Evolutionary conservation across 2,113 vertebrate species (phyloP), one percentile per base, ranked within the genome.

Genomic region (Chaetura pelagica): DNA sequence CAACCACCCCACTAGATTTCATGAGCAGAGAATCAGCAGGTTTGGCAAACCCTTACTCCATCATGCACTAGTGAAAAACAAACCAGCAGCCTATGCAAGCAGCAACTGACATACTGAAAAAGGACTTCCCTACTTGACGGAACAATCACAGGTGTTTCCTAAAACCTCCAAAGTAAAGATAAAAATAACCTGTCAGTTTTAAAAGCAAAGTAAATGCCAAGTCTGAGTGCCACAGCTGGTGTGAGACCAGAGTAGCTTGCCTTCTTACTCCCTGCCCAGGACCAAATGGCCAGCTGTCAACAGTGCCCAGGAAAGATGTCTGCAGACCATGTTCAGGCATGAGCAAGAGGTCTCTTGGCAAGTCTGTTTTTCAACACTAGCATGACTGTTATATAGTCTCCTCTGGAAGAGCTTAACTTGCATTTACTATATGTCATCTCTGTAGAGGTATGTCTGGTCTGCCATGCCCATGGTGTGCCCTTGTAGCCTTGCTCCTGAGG

Each of bases 1-100:
- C 76, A 90, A 44, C 35, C 75, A 90, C 57, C 26, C 78, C 68
- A 61, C 57, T 84, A 58, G 78, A 94, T 81, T 63, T 74, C 52
- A 74, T 0, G 34, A 95, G 90, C 64, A 77, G 59, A 63, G 34
- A 91, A 40, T 73, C 93, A 97, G 90, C 83, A 90, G 76, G 55
- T 92, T 87, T 52, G 34, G 73, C 61, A 92, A 92, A 89, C 44
- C 64, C 48, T 87, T 87, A 67, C 30, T 92, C 40, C 67, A 81
- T 87, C 95, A 97, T 97, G 96, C 96, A 95, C 44, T 81, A 95
- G 52, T 52, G 44, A 67, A 89, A 92, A 88, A 95, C 49, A 88
- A 87, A 90, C 61, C 71, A 93, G 90, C 79, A 92, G 90, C 92
- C 92, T 92, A 78, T 29, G 93, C 82, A 96, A 96, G 94, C 96